Base-by-base conservation (phyloP, 2,888 invertebrate genomes). In the Brenthis ino region DNA sequence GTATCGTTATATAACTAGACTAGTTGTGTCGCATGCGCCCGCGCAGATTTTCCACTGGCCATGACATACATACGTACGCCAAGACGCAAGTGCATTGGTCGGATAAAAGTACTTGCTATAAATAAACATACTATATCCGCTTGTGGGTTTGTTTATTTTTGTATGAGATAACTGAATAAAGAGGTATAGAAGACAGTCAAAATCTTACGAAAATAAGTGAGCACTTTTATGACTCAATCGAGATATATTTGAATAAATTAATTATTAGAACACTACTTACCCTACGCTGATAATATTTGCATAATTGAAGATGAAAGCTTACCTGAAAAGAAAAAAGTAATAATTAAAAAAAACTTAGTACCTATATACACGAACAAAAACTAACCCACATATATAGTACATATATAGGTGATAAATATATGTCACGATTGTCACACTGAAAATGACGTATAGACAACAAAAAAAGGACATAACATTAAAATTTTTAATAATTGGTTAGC, bases 401-500 rank as follows among this genome's bases (percentile, higher is more conserved):
- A 2, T 43, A 11, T 43, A 43, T 11, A 37, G 37, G 8, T 11
- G 2, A 43, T 43, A 43, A 43, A 43, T 43, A 43, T 43, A 43
- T 43, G 37, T 43, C 37, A 43, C 37, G 37, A 43, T 43, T 43
- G 37, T 43, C 58, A 48, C 58, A 47, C 12, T 48, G 16, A 11
- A 37, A 63, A 20, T 63, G 28, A 50, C 4, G 6, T 8, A 43
- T 28, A 33, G 33, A 13, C 3, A n/a, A 58, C 11, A 51, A 67
- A 64, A 75, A 74, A 69, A 64, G 70, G 64, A 75, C 71, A 72
- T 14, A 66, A 61, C 48, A 20, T 68, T 71, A 75, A 77, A 85
- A 43, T 88, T 90, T 87, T 89, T 79, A 75, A 79, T 84, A 85
- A 90, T 85, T 89, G 86, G 83, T 88, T 87, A 85, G 85, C 88